phyloP scores from a whole-genome alignment of 2,113 vertebrate genomes.

The Brienomyrus longianalis region DNA sequence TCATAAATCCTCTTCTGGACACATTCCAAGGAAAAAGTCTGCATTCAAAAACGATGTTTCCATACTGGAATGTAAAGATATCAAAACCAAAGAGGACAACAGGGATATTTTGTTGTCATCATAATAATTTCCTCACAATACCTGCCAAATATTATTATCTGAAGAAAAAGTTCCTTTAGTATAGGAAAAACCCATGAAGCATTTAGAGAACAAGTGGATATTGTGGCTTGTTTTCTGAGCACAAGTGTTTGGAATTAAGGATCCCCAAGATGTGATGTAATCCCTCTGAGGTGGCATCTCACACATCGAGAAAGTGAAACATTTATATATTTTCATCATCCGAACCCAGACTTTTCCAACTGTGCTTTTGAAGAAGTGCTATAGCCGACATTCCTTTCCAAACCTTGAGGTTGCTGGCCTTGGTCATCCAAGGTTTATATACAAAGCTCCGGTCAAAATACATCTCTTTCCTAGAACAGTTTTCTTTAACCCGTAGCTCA shows the following conservation, averaged over 20 bases:
- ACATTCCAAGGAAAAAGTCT: slow-evolving; percentile 46
- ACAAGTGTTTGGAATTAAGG: slow-evolving; percentile 45
- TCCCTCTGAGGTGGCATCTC: background rate
- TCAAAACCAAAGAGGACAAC: slow-evolving; percentile 56
- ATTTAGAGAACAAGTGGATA: slow-evolving; percentile 19
- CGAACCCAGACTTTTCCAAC: slow-evolving; percentile 9
- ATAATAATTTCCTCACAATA: background rate
- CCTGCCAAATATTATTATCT: slow-evolving; percentile 2
- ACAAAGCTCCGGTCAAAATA: slow-evolving; percentile 6
- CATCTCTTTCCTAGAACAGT: background rate
- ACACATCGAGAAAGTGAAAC: background rate
- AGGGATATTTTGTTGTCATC: slow-evolving; percentile 37
- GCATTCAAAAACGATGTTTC: slow-evolving; percentile 65
- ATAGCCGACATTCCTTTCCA: background rate
- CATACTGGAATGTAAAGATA: slow-evolving; percentile 75
- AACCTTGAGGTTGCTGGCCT: background rate
- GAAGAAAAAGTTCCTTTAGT: slow-evolving; percentile 39
- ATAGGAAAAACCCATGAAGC: slow-evolving; percentile 58
- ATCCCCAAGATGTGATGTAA: slow-evolving; percentile 23
- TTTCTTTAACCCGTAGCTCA: background rate
- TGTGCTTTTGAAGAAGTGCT: background rate
- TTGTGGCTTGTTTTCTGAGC: slow-evolving; percentile 30
- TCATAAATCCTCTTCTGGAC: slow-evolving; percentile 35
- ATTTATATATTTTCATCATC: slow-evolving; percentile 2
- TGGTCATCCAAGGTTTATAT: background rate